Conservation (phyloP, 2,113 vertebrate genomes). For the Nerophis lumbriciformis region DNA sequence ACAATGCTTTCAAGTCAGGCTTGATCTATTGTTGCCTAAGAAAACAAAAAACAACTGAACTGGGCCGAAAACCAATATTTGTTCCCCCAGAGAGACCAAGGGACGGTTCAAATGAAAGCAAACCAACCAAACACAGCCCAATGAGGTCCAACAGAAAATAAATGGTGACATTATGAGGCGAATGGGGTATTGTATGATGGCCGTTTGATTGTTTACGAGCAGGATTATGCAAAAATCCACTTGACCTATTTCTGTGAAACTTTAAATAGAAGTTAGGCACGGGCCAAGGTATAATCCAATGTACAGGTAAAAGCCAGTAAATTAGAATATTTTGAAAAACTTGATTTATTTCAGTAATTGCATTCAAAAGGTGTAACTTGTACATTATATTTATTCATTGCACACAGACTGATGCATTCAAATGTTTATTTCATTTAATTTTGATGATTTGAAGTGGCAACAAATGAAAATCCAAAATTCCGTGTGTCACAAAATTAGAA, state of each 20-base stretch:
- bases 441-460: no score
- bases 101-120: not conserved
- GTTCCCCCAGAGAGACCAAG: conserved; percentile 8
- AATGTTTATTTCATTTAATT: no score
- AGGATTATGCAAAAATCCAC: not conserved
- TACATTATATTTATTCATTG: no score
- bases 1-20: conserved; percentile 60
- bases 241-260: not conserved
- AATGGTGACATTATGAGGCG: not conserved
- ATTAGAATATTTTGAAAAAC: no score
- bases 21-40: conserved; percentile 54
- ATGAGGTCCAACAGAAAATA: not conserved
- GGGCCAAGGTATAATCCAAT: not conserved
- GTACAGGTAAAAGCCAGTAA: no score
- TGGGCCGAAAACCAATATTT: conserved; percentile 19
- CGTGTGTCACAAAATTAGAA: no score
- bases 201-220: not conserved
- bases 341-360: no score
- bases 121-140: not conserved
- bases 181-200: not conserved
- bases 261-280: not conserved
- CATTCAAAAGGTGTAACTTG: no score
- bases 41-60: conserved; percentile 27
- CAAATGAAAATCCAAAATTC: no score
- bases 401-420: no score